Conservation (phyloP, 2,888 invertebrate genomes). For the Cosmia trapezina region DNA sequence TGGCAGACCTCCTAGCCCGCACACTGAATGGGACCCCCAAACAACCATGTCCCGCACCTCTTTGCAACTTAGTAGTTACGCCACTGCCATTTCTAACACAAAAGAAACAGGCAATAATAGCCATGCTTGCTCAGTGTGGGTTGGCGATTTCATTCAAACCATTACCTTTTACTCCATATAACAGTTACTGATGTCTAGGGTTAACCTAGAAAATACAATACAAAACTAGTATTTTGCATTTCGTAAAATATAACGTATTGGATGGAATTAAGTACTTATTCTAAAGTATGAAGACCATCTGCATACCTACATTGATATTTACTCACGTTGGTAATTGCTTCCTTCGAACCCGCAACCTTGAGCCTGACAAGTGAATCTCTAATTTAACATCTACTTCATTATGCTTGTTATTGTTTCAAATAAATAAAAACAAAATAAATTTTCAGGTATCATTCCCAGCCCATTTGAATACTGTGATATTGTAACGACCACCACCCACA, state of each 20-base stretch:
- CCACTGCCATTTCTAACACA: neutral
- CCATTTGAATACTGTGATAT: conserved; percentile 98
- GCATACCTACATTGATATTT: neutral
- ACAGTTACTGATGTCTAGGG: neutral
- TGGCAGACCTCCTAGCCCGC: too few species aligned
- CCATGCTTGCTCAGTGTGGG: neutral
- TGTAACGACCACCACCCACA: conserved; percentile 98
- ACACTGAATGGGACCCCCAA: too few species aligned
- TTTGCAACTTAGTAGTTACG: too few species aligned
- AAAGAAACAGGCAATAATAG: neutral
- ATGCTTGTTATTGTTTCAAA: neutral
- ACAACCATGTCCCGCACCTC: too few species aligned
- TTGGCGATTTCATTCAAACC: neutral
- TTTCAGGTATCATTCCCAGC: conserved; percentile 93
- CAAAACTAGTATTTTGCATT: neutral
- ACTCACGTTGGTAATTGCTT: neutral
- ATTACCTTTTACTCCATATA: neutral
- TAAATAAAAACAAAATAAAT: conserved; percentile 1
- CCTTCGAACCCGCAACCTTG: neutral
- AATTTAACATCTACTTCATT: neutral
- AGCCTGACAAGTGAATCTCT: neutral
- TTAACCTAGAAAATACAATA: neutral
- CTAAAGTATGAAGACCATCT: neutral
- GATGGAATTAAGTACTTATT: neutral
- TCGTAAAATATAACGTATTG: neutral